Evolutionary conservation across 2,113 vertebrate species (phyloP), one percentile per base, ranked within the genome.

Genomic region (Thryonomys swinderianus): DNA sequence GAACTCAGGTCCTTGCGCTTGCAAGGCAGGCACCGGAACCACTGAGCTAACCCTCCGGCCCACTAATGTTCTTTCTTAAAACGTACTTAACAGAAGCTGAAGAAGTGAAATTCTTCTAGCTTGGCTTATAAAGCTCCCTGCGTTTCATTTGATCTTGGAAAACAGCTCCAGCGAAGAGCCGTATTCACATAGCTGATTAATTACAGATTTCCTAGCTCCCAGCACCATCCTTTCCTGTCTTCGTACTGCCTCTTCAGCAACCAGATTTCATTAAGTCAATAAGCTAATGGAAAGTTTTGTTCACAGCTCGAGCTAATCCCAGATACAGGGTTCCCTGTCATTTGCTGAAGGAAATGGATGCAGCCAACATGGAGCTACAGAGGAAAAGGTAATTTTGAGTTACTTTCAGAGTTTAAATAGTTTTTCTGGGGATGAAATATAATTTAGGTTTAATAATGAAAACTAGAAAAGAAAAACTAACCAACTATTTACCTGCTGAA

Each of bases 261-360:
- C 17, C 48, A 45, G 3, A 0, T 92, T 84, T 90, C 51, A 81
- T 94, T 71, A 61, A 78, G 59, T 84, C 85, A 91, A 84, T 67
- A 90, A 92, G 66, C 87, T 96, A 95, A 96, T 62, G 61, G 87
- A 0, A 91, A 59, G 42, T 86, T 97, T 95, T 97, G 64, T 98
- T 98, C 96, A 55, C 98, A 99, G 99, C 99, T 17, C 98, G 95
- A 94, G 98, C 98, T 93, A 99, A 99, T 95, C 99, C 99, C 34
- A 97, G 98, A 4, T 99, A 99, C 91, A 98, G 97, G 98, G 99
- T 99, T 95, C 99, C 99, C 4, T 93, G 96, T 80, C 98, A 99
- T 40, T 98, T 99, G 61, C 97, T 99, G 92, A 98, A 98, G 88
- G 98, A 99, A 98, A 99, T 99, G 96, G 98, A 98, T 84, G 98